Base-by-base conservation (phyloP, 2,797 vertebrate genomes). In the Gymnocypris eckloni region DNA sequence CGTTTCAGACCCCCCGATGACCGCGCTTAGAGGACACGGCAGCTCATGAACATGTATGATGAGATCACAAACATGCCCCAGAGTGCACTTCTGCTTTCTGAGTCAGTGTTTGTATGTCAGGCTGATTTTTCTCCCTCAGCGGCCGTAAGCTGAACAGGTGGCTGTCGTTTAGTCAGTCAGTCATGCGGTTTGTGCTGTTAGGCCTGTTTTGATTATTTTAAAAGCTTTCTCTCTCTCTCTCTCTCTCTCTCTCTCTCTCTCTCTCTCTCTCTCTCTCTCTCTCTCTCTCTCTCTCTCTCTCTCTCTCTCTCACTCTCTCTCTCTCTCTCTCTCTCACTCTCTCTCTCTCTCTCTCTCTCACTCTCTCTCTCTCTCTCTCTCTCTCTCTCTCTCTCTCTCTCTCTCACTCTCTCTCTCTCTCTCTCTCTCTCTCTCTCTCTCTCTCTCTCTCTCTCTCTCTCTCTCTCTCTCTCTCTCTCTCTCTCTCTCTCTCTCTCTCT, bases 21-120 rank as follows among this genome's bases (percentile, higher is more conserved):
- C 48, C 4, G 5, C 33, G 20, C 13, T 54, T 9, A 0, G 50
- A 18, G 25, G 45, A 54, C 52, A 39, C 1, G 1, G 50, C 75
- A 22, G 33, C 76, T 78, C 76, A 61, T 78, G 56, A 61, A 78
- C 76, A 78, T 43, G 76, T 25, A 25, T 78, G 76, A 78, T 78
- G 54, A 59, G 54, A 78, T 59, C 76, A 61, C 76, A 61, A 61
- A 61, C 37, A 25, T 61, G 76, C 54, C 54, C 72, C 76, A 25
- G 76, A 43, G 76, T 78, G 76, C 33, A 59, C 16, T 78, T 59
- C 37, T 59, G 76, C 75, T 59, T 59, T 78, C 75, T 59, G 75
- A 78, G 52, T 78, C 52, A 39, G 75, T n/a, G 52, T 59, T n/a
- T 56, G 52, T 15, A 15, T 37, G 75, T 77, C 52, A 41, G 75